Base-by-base conservation (phyloP, 2,797 vertebrate species). In the Tapirus indicus region DNA sequence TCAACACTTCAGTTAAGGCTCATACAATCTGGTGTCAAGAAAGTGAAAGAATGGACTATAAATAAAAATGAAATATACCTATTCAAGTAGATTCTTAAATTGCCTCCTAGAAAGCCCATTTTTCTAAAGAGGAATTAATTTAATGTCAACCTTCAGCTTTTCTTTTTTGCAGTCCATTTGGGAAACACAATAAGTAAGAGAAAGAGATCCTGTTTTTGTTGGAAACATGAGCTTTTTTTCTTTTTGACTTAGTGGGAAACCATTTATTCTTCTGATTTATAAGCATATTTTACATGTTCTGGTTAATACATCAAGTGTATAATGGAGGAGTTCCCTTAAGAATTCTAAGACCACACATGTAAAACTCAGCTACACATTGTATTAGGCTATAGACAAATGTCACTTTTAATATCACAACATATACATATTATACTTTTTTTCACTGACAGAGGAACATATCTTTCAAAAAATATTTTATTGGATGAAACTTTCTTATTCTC, bases 381-480 rank as follows among this genome's bases (percentile, higher is more conserved):
- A 98, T 98, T 98, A 98, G 95, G 93, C 97, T 98, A 97, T 95
- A 99, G 98, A 98, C 98, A 99, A 97, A 98, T 91, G 85, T 94
- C 96, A 98, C 47, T 98, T 98, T 98, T 98, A 98, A 98, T 98
- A 98, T 98, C 97, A 98, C 97, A 98, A 98, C 97, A 98, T 98
- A 98, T 98, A 98, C 96, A 98, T 98, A 89, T 98, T 98, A 96
- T 93, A n/a, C 88, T 92, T 98, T 98, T 71, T 96, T 97, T 98
- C 98, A 97, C 91, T 96, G 94, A 97, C 47, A 96, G 77, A 96
- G 95, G 98, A 98, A 98, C 98, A 98, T 99, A 98, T 98, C 97
- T 98, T 98, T 98, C 97, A 97, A 98, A 99, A 99, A 99, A 98
- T 98, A 99, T 84, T 99, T 99, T 99, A 99, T 99, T 99, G 96